Evolutionary conservation across 2,113 vertebrate species (phyloP).

Genomic region (Carassius gibelio): DNA sequence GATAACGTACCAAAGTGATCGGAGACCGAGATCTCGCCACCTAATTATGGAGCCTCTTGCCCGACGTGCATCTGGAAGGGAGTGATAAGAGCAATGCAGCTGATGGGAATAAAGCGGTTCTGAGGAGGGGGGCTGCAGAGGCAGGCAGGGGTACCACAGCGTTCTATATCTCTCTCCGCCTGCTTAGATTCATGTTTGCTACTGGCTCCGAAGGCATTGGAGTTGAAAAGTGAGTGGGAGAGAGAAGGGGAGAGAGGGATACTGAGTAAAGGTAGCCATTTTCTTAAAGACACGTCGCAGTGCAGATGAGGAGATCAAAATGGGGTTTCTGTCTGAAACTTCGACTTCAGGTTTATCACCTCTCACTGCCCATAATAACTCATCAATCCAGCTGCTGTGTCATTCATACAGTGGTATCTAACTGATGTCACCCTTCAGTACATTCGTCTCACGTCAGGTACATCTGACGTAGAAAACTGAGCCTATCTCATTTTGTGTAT

Average conservation of each 20-base stretch:
- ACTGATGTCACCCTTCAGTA: not conserved
- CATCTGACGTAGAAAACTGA: not conserved
- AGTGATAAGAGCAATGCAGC: conserved; percentile 55
- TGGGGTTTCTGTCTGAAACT: not conserved
- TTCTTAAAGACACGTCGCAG: conserved; percentile 26
- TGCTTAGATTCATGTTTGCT: conserved; percentile 40
- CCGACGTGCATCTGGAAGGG: conserved; percentile 45
- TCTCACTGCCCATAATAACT: not conserved
- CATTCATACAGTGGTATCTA: not conserved
- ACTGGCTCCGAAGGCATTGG: conserved; percentile 30
- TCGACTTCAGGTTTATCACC: not conserved
- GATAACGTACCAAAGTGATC: conserved; percentile 64
- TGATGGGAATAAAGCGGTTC: conserved; percentile 55
- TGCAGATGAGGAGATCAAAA: not conserved
- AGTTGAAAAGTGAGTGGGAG: conserved; percentile 29
- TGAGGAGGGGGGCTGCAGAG: not conserved
- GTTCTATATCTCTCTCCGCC: conserved; percentile 32
- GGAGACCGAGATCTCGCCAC: conserved; percentile 59
- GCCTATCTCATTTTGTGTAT: not conserved
- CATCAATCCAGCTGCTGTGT: not conserved
- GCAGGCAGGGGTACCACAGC: conserved; percentile 38
- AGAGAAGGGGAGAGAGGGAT: conserved; percentile 25
- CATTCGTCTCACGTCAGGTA: conserved; percentile 1
- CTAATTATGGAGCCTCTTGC: conserved; percentile 42
- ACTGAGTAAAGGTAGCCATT: conserved; percentile 44